Conservation (phyloP, 2,797 vertebrate genomes). For the Ceryle rudis region DNA sequence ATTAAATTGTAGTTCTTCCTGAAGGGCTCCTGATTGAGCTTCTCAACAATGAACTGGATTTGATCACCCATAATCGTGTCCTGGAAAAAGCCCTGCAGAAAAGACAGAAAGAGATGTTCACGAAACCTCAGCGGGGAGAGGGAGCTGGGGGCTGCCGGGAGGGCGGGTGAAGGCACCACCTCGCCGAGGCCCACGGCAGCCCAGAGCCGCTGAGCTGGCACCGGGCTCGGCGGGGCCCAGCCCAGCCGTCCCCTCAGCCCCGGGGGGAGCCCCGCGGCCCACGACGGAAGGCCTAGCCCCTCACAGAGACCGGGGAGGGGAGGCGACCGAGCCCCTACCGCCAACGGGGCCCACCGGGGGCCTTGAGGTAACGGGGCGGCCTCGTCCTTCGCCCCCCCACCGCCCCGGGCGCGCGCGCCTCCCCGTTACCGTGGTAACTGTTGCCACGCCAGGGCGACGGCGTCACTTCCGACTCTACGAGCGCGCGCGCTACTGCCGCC, state of each 20-base stretch:
- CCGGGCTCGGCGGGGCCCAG: not conserved
- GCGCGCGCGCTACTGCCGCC: not conserved
- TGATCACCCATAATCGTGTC: constrained; percentile 89
- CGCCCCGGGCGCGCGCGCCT: not conserved
- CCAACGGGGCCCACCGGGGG: not conserved
- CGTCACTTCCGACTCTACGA: constrained; percentile 61
- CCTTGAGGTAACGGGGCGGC: not conserved
- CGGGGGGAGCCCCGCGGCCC: too few relatives aligned
- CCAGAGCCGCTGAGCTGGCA: not conserved
- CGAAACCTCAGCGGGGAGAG: not conserved
- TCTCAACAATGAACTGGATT: constrained; percentile 93
- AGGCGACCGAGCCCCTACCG: not conserved
- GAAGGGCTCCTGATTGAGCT: constrained; percentile 94
- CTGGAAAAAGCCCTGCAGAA: not conserved
- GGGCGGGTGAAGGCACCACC: not conserved
- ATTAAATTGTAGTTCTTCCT: constrained; percentile 95
- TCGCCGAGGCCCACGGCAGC: not conserved
- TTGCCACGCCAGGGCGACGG: not conserved
- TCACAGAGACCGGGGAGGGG: not conserved
- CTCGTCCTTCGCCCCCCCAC: not conserved
- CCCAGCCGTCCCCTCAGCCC: not conserved
- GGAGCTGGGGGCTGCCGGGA: not conserved
- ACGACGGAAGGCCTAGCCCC: not conserved
- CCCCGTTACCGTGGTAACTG: constrained; percentile 56
- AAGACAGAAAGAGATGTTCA: not conserved